These are phyloP conservation scores for Hetaerina titia DNA, from an alignment of 2,888 invertebrate genomes.

Conservation along the genomic window DNA sequence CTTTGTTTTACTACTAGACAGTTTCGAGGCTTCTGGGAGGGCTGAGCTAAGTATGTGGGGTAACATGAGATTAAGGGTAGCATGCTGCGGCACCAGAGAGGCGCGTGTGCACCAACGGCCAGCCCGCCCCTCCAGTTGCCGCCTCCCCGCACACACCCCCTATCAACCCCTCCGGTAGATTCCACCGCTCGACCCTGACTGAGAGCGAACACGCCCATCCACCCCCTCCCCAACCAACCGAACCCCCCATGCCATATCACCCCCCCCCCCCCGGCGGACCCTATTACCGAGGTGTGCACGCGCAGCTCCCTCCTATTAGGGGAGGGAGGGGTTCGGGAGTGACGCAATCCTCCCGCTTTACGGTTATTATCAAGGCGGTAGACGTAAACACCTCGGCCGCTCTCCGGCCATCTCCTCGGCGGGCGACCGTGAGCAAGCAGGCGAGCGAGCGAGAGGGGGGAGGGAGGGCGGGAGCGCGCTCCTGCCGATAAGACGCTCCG, in stretches of 20 bases:
- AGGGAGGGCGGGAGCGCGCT: not conserved
- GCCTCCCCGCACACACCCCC: too few relatives aligned
- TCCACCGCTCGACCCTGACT: not conserved
- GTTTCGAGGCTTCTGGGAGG: too few relatives aligned
- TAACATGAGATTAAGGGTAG: not conserved
- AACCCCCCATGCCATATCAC: too few relatives aligned
- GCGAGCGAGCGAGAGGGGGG: not conserved
- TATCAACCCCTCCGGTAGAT: too few relatives aligned
- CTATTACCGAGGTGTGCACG: not conserved
- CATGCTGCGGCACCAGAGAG: not conserved
- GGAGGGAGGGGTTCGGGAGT: not conserved
- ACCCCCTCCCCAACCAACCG: not conserved
- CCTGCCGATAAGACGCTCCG: not conserved
- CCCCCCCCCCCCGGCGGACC: not conserved
- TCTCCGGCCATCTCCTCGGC: not conserved
- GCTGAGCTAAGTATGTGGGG: not conserved
- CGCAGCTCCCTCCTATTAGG: not conserved
- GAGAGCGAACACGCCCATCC: not conserved
- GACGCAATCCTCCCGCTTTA: slow-evolving; percentile 2
- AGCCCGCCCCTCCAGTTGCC: too few relatives aligned
- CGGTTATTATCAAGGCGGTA: slow-evolving; percentile 1
- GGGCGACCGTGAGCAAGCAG: not conserved
- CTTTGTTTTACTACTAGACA: too few relatives aligned
- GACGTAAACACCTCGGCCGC: not conserved
- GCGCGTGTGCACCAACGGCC: too few relatives aligned